Evolutionary conservation across 1,140 invertebrate species (phyloP).

Genomic region (Octopus sinensis): DNA sequence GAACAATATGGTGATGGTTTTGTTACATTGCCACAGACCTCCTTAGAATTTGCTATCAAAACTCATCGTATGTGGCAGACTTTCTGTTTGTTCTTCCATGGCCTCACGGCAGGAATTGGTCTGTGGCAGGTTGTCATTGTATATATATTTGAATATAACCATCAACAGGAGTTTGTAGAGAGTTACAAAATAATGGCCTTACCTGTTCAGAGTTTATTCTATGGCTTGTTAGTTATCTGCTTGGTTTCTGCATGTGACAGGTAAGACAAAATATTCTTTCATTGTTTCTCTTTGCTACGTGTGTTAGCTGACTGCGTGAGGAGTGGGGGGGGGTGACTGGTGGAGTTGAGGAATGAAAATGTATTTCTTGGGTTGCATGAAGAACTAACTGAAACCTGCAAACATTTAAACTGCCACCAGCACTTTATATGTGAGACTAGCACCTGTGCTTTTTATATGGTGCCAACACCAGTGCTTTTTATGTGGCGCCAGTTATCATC

Average conservation of each 20-base stretch:
- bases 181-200: slow-evolving; percentile 44
- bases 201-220: slow-evolving; percentile 47
- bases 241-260: slow-evolving; percentile 47
- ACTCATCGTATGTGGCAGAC: slow-evolving; percentile 41
- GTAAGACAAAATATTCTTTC: slow-evolving; percentile 29
- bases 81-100: slow-evolving; percentile 49
- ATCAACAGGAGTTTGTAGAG: slow-evolving; percentile 39
- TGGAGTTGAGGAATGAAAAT: too few relatives aligned
- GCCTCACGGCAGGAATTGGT: slow-evolving; percentile 44
- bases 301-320: too few relatives aligned
- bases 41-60: slow-evolving; percentile 45
- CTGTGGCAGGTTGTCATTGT: slow-evolving; percentile 49
- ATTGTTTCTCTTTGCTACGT: neutral
- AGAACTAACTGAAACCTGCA: too few relatives aligned
- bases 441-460: too few relatives aligned
- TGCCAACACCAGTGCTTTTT: too few relatives aligned
- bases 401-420: too few relatives aligned
- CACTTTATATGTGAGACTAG: too few relatives aligned
- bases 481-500: too few relatives aligned
- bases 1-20: too few relatives aligned
- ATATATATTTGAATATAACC: slow-evolving; percentile 33
- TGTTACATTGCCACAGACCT: slow-evolving; percentile 21
- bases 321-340: too few relatives aligned
- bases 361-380: too few relatives aligned
- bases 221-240: slow-evolving; percentile 45